Conservation (phyloP, 2,113 vertebrate genomes). For the Chunga burmeisteri region DNA sequence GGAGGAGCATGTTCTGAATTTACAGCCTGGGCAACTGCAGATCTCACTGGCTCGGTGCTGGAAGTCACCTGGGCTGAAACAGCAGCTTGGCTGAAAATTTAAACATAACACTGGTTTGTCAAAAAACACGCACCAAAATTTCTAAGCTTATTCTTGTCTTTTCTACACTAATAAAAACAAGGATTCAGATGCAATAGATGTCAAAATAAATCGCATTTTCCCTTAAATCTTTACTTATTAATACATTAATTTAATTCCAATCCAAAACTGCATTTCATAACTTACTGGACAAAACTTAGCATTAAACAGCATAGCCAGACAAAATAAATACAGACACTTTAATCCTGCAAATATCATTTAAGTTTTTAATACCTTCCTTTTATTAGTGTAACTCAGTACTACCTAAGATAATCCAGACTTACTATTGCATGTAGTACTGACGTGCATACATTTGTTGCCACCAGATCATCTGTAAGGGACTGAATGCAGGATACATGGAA, state of each 20-base stretch:
- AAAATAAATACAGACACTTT: background rate
- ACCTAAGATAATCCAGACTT: constrained; percentile 65
- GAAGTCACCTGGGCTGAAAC: constrained; percentile 76
- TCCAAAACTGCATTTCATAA: background rate
- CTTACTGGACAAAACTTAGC: background rate
- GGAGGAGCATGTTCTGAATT: constrained; percentile 71
- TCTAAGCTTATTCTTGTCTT: background rate
- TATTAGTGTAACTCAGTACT: background rate
- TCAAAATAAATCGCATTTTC: background rate
- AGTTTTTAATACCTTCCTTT: background rate
- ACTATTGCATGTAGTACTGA: constrained; percentile 98
- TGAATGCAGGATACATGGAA: constrained; percentile 82
- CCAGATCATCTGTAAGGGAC: constrained; percentile 90
- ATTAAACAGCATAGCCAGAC: background rate
- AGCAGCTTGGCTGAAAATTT: constrained; percentile 81
- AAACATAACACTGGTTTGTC: background rate
- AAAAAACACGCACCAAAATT: background rate
- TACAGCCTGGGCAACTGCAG: constrained; percentile 49
- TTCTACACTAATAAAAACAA: background rate
- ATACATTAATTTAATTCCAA: background rate
- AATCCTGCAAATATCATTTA: background rate
- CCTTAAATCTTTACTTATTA: background rate
- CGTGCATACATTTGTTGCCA: constrained; percentile 97
- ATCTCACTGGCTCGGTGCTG: constrained; percentile 53
- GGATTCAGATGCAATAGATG: background rate